Conservation (phyloP, 2,113 vertebrate species). For the Limnothrissa miodon region DNA sequence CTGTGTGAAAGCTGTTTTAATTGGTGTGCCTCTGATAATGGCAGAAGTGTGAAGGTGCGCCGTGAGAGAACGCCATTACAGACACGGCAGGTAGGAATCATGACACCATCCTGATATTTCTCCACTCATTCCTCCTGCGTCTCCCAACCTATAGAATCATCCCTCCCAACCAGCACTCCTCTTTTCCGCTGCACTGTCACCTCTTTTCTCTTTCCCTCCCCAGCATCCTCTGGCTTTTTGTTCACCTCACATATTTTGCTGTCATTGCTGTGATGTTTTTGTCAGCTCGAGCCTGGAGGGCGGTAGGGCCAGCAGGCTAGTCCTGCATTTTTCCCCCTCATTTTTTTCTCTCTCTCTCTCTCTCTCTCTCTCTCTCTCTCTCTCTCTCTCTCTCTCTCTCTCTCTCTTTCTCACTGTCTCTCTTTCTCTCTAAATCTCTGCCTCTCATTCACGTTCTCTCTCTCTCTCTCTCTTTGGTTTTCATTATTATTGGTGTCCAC, state of each 20-base stretch:
- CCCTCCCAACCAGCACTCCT: not conserved
- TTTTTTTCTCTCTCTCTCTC: slow-evolving; percentile 64
- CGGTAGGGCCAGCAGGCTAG: slow-evolving; percentile 83
- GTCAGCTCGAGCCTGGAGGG: slow-evolving; percentile 88
- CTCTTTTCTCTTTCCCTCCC: slow-evolving; percentile 49
- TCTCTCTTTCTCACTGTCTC: slow-evolving; percentile 69
- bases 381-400: not conserved
- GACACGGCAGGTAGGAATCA: slow-evolving; percentile 2
- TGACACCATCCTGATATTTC: slow-evolving; percentile 1
- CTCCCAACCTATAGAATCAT: too few relatives aligned
- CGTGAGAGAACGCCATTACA: not conserved
- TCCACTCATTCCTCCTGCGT: not conserved
- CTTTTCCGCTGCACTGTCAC: slow-evolving; percentile 52
- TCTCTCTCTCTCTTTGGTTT: slow-evolving; percentile 60
- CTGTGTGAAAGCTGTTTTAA: slow-evolving; percentile 2
- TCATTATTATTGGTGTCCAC: slow-evolving; percentile 69
- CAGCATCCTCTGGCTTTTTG: slow-evolving; percentile 66
- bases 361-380: slow-evolving; percentile 44
- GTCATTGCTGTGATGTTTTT: slow-evolving; percentile 91
- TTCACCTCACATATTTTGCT: slow-evolving; percentile 83
- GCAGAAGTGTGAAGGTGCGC: not conserved
- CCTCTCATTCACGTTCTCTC: not conserved
- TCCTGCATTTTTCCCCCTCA: slow-evolving; percentile 42
- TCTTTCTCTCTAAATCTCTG: slow-evolving; percentile 51
- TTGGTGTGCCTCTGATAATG: not conserved